Evolutionary conservation across 2,888 invertebrate genomes (phyloP), one percentile per base, ranked within the genome.

Genomic region (Chloromyia formosa): DNA sequence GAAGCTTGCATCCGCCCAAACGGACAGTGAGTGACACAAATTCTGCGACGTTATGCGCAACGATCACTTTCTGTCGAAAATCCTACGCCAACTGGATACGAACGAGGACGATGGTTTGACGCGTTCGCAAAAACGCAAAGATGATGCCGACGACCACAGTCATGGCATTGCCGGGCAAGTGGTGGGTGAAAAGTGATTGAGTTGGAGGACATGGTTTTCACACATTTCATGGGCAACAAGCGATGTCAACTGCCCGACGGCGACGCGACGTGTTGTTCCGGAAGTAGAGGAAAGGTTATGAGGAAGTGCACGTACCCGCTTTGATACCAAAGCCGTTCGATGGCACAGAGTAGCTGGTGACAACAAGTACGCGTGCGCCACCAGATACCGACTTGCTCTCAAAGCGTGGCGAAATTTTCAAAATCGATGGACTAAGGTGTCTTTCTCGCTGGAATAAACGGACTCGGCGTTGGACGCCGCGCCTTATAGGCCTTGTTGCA

Each of bases 191-290:
- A 90, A 82, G 84, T 95, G 42, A 87, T 99, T 35, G 97, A 98
- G 83, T 87, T 99, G 7, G 97, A 98, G 76, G 97, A 98, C 82
- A 84, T 99, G 79, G 88, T 94, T 16, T 99, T 98, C 86, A 89
- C 96, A 0, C 99, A 99, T 87, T 95, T 97, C 83, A 99, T 99
- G 98, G 96, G 98, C 3, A 99, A 98, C 85, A 98, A 98, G 86
- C 89, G 95, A 18, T 99, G 99, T 83, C 95, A 97, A 82, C 87
- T 99, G 78, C 99, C 99, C 0, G 97, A 98, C 77, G 98, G 99
- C n/a, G n/a, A n/a, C n/a, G n/a, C n/a, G n/a, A n/a, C n/a, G n/a
- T n/a, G 0, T 97, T 97, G 0, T 98, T 95, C 84, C 88, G 98
- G 79, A 97, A 97, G 82, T 97, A 97, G 86, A 89, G 96, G 79